phyloP scores from a whole-genome alignment of 2,888 invertebrate genomes.

The Glyphotaelius pellucidus region DNA sequence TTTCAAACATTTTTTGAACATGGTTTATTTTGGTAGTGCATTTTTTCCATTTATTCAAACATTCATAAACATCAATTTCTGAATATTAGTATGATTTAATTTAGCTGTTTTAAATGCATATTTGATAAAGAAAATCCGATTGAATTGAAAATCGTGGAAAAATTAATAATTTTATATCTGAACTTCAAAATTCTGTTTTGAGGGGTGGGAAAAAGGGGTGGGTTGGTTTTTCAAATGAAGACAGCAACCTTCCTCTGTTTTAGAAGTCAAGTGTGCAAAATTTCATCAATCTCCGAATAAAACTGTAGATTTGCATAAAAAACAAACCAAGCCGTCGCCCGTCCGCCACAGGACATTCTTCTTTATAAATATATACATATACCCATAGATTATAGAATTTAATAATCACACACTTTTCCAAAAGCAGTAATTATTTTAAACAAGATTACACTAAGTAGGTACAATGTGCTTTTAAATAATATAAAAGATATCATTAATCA shows the following conservation, averaged over 20 bases:
- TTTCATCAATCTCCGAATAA: too few species aligned
- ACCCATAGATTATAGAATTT: not conserved
- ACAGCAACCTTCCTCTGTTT: too few species aligned
- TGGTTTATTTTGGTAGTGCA: too few species aligned
- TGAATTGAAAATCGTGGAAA: not conserved
- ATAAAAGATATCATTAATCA: not conserved
- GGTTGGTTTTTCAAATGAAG: too few species aligned
- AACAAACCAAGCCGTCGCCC: too few species aligned
- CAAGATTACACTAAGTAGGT: not conserved
- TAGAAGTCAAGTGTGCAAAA: too few species aligned
- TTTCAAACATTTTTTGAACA: not conserved
- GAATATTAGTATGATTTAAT: not conserved
- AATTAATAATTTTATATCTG: not conserved
- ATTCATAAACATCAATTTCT: not conserved
- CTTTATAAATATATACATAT: too few species aligned
- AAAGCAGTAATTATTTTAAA: not conserved
- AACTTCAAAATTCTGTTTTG: not conserved
- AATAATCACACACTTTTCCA: not conserved
- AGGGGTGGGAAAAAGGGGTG: too few species aligned
- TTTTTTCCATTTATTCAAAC: too few species aligned
- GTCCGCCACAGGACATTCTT: too few species aligned
- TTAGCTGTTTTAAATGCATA: not conserved
- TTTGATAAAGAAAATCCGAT: not conserved
- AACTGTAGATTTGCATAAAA: too few species aligned
- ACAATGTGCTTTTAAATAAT: not conserved